Evolutionary conservation across 2,113 vertebrate species (phyloP), one percentile per base, ranked within the genome.

Genomic region (Microtus ochrogaster): DNA sequence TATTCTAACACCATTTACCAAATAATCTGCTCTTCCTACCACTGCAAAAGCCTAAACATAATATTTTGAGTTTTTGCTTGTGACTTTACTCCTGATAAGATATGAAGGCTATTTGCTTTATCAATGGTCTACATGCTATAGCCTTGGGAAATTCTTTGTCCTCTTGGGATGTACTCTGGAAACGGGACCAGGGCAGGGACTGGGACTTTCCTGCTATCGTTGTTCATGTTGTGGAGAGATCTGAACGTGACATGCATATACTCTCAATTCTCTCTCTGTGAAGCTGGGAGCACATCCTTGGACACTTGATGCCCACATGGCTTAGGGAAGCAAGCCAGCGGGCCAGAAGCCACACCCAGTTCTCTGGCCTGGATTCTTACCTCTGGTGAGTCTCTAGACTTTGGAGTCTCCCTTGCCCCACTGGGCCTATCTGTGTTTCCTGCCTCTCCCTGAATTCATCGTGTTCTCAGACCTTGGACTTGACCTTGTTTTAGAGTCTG

Each of bases 381-480:
- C 52, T 66, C 61, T 21, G 19, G 7, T 36, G 63, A 74, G 49
- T 87, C 90, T 63, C 74, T 41, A 84, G 93, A 95, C 83, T 92
- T 94, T 74, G 92, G 55, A 83, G 28, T 93, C 77, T 22, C 33
- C 33, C 76, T 41, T 74, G 63, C 30, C 41, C 36, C 52, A 14
- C 33, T 78, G 55, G 36, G 26, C 30, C 44, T 63, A 7, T 55
- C 41, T 44, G 5, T 72, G 82, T 63, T 90, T 52, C 72, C 74
- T 36, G 86, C 24, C 55, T 41, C 82, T 94, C 58, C 36, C 92
- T n/a, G 44, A 14, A 47, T 30, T 72, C 24, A 17, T 19, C 7
- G 8, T 55, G 49, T 89, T 91, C 82, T 94, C 28, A 83, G 74
- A 96, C 91, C 55, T 94, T 91, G 82, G 79, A 83, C 90, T 91